Base-by-base conservation (phyloP, 2,888 invertebrate species). In the Spilosoma lubricipeda region DNA sequence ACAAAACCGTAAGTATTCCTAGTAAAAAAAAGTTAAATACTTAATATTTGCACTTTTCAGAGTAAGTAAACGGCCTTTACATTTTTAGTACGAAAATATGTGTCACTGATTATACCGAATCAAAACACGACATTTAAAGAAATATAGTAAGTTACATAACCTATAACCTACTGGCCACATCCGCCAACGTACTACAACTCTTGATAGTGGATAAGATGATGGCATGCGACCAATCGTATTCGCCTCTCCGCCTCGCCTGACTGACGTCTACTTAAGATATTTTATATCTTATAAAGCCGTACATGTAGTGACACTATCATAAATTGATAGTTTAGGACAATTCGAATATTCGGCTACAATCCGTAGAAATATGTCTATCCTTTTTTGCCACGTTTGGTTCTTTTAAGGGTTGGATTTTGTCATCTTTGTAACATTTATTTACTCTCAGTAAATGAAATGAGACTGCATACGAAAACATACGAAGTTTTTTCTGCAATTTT, bases 201-300 rank as follows among this genome's bases (percentile, higher is more conserved):
- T 56, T 52, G 52, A 69, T 56, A 36, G 56, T 36, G n/a, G n/a
- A 69, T 69, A 52, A n/a, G 36, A 52, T 69, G 68, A 52, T 69
- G 33, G 23, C 36, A 69, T n/a, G 52, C 33, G 48, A 69, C 68
- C 52, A 69, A 52, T 52, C 52, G 23, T 23, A 36, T 8, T 20
- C 9, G 42, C 67, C 9, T 48, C 27, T 33, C 23, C 7, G 36
- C 52, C 48, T 68, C 68, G 48, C 68, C 52, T 30, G 65, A 66
- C 39, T 66, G 65, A 66, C 39, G 65, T 23, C 65, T 39, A 9
- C 65, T 42, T 65, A 27, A 30, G 39, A 65, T 36, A 66, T 36
- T 66, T 66, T 66, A 39, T 66, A 39, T 39, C 39, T 36, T 23
- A 11, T 18, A 66, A 56, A n/a, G 52, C 52, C n/a, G 52, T 56